A percentile compares a stretch with the other conserved stretches of the same genome.
Conservation (phyloP, 2,113 vertebrate genomes). For the Plotosus lineatus region DNA sequence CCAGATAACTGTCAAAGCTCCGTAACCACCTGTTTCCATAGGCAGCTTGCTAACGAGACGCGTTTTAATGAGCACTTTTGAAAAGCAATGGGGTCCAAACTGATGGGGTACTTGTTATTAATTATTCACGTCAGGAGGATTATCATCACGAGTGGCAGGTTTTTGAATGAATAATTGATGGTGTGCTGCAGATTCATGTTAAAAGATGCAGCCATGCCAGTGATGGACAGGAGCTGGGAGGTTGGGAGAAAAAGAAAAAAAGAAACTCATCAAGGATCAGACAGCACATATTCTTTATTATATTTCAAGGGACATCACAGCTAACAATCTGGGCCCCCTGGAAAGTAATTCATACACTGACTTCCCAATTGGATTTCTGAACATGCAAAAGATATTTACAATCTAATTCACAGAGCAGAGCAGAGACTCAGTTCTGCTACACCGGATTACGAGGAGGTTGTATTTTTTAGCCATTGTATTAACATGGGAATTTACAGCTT, state of each 20-base stretch:
- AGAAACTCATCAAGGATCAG: slow-evolving; percentile 18
- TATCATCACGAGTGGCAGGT: slow-evolving; percentile 73
- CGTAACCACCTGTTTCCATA: slow-evolving; percentile 71
- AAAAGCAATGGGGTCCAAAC: slow-evolving; percentile 31
- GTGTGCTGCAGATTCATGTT: slow-evolving; percentile 69
- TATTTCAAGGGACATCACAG: background rate
- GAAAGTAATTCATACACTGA: slow-evolving; percentile 20
- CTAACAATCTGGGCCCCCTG: slow-evolving; percentile 26
- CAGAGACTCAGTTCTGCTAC: background rate
- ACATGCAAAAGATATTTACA: background rate
- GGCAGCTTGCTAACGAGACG: slow-evolving; percentile 55
- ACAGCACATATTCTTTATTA: slow-evolving; percentile 15
- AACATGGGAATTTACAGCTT: background rate
- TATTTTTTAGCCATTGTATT: background rate
- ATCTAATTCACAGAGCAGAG: background rate
- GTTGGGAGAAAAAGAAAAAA: slow-evolving; percentile 20
- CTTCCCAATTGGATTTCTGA: slow-evolving; percentile 3
- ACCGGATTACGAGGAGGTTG: background rate
- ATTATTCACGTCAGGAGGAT: slow-evolving; percentile 77
- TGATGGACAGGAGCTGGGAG: slow-evolving; percentile 62
- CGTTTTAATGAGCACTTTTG: slow-evolving; percentile 66
- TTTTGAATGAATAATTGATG: slow-evolving; percentile 79
- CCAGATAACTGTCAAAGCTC: slow-evolving; percentile 50
- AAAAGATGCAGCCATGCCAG: slow-evolving; percentile 61
- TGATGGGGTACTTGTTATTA: slow-evolving; percentile 66